Evolutionary conservation across 1,140 invertebrate species (phyloP), one percentile per base, ranked within the genome.

Genomic region (Lepidotrigona ventralis): DNA sequence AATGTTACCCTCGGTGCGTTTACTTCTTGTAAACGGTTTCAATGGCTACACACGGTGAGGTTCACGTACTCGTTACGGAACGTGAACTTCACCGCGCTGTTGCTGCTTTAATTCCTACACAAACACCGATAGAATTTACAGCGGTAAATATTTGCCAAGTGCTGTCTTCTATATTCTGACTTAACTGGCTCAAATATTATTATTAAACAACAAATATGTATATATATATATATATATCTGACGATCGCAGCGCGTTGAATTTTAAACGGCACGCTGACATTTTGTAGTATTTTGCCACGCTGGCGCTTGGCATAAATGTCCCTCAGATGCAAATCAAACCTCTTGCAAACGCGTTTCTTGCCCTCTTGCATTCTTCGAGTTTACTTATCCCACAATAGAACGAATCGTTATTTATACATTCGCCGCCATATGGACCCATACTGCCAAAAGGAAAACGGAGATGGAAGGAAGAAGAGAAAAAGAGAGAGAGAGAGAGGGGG

Each of bases 391-490:
- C 81, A 90, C 87, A 91, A 91, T 91, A 90, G 90, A 85, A 81
- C 68, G 79, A 72, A 79, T 71, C 86, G 88, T 90, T 91, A 91
- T 91, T 91, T 91, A 91, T 91, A 91, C 85, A 90, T 90, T 86
- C 85, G 53, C 53, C 29, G 66, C 89, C 88, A 87, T 88, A 87
- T 88, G 85, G 76, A 54, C 64, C 84, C 89, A 89, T 88, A 89
- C 74, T 51, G 72, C 14, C 68, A 60, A 77, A 56, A 53, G 39
- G 60, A 33, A 26, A 53, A 72, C 23, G 23, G 1, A n/a, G 74
- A 23, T 78, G 39, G 63, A 63, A 58, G 72, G 73, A 46, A 46
- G 39, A 46, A 46, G 39, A 46, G 39, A 46, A 39, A 39, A 3
- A 39, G 39, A 39, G 39, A 39, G 39, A 39, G 39, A 39, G 6